These are phyloP conservation scores for Phrynocephalus vlangalii DNA, from an alignment of 2,797 vertebrate species.

Conservation along the genomic window DNA sequence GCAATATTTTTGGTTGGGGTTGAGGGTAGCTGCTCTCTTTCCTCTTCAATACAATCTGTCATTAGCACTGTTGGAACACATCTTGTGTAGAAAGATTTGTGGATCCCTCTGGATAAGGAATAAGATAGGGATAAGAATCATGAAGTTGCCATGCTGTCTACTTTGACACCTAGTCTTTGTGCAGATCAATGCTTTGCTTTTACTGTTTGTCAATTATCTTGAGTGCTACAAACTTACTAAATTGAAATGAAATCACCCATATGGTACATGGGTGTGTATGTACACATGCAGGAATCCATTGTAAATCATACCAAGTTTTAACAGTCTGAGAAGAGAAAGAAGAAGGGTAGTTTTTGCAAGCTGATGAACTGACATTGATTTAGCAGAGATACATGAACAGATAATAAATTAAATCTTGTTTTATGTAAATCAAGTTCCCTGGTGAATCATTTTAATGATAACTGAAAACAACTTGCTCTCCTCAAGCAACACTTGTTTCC, in stretches of 20 bases:
- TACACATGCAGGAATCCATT: slow-evolving; percentile 1
- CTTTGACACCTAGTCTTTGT: too few species aligned
- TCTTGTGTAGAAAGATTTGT: neutral
- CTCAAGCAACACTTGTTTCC: slow-evolving; percentile 57
- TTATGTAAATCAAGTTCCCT: slow-evolving; percentile 67
- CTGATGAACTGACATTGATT: slow-evolving; percentile 68
- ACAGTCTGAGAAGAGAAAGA: slow-evolving; percentile 52
- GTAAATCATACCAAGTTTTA: slow-evolving; percentile 55
- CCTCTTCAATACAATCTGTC: neutral
- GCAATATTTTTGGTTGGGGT: neutral
- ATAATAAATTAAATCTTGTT: slow-evolving; percentile 69
- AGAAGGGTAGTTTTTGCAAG: slow-evolving; percentile 52
- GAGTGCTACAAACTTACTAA: neutral
- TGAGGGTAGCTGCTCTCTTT: neutral
- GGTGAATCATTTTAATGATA: slow-evolving; percentile 59
- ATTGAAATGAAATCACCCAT: neutral
- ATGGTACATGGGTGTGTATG: neutral
- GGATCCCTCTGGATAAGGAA: neutral
- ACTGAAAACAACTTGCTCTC: slow-evolving; percentile 55
- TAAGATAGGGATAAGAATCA: too few species aligned
- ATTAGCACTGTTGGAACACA: neutral
- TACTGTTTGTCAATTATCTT: neutral
- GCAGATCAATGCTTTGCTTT: too few species aligned
- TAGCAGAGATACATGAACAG: slow-evolving; percentile 50
- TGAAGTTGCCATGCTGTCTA: too few species aligned